Percentiles rank a stretch among this genome's conserved stretches.
Evolutionary conservation across 2,113 vertebrate species (phyloP).

Genomic region (Calyptommatus sinebrachiatus): DNA sequence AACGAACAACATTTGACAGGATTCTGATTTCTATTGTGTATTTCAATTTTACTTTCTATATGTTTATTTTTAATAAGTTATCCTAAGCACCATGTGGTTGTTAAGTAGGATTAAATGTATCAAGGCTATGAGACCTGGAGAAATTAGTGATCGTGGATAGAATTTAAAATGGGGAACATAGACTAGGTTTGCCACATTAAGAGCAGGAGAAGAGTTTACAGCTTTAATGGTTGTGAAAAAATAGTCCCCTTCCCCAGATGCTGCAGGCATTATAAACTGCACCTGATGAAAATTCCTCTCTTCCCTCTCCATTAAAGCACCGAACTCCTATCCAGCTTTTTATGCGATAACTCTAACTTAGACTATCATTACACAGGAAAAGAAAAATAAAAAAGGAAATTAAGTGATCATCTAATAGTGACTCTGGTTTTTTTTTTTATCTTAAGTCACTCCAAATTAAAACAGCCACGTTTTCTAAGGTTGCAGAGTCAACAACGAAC

Average conservation of each 20-base stretch:
- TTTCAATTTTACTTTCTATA: no score
- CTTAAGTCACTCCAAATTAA: background rate
- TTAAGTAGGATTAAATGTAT: background rate
- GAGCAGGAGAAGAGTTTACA: no score
- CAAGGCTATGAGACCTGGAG: background rate
- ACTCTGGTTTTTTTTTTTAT: background rate
- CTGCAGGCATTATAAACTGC: no score
- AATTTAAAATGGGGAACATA: background rate
- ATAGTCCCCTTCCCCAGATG: no score
- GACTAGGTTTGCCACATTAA: no score
- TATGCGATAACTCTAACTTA: background rate
- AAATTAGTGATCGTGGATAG: background rate
- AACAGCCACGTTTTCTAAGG: background rate
- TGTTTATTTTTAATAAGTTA: no score
- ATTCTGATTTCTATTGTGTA: no score
- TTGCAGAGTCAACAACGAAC: background rate
- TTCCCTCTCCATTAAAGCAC: no score
- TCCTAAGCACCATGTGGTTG: background rate
- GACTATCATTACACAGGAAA: background rate
- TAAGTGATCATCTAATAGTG: background rate
- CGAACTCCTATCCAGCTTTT: no score
- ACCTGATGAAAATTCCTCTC: no score
- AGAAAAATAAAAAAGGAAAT: background rate
- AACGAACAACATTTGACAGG: no score
- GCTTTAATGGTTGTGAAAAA: no score